Conservation (phyloP, 30 jellyfish, hydroid and myxozoan species). For the Chironex yamaguchii region DNA sequence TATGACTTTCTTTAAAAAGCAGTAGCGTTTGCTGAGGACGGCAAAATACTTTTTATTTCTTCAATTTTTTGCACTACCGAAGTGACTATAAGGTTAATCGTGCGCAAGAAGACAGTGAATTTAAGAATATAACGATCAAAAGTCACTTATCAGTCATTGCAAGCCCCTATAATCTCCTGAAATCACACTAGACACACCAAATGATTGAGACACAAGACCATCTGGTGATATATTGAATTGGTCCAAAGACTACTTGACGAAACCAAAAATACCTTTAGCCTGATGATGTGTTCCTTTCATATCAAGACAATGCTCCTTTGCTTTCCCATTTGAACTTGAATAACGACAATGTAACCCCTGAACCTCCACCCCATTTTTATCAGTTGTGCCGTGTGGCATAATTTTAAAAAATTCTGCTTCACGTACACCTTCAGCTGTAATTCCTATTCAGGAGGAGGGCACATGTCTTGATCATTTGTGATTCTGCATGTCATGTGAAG, state of each 20-base stretch:
- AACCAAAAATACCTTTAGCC: background rate
- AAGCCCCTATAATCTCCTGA: background rate
- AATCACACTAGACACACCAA: background rate
- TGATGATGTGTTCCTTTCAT: background rate
- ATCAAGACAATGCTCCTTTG: background rate
- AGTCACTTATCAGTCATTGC: background rate
- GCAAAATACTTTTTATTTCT: slow-evolving; percentile 6
- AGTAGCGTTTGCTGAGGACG: background rate
- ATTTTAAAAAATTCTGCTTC: slow-evolving; percentile 14
- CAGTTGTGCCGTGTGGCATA: slow-evolving; percentile 21
- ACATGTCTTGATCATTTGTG: background rate
- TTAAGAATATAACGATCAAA: background rate
- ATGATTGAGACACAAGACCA: background rate
- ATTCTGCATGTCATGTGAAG: background rate
- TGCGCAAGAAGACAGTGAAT: slow-evolving; percentile 1
- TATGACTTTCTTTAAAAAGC: background rate
- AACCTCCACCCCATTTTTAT: background rate
- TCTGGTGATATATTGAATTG: background rate
- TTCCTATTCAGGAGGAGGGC: too few species aligned
- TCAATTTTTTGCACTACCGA: background rate
- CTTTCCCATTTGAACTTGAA: background rate
- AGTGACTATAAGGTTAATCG: background rate
- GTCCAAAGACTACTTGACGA: background rate
- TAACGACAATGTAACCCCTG: background rate
- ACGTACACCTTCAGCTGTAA: slow-evolving; percentile 22